Percentiles rank a stretch among this genome's conserved stretches.
These are phyloP conservation scores for Andrena hattorfiana DNA, from an alignment of 2,888 invertebrate genomes.

Conservation along the genomic window DNA sequence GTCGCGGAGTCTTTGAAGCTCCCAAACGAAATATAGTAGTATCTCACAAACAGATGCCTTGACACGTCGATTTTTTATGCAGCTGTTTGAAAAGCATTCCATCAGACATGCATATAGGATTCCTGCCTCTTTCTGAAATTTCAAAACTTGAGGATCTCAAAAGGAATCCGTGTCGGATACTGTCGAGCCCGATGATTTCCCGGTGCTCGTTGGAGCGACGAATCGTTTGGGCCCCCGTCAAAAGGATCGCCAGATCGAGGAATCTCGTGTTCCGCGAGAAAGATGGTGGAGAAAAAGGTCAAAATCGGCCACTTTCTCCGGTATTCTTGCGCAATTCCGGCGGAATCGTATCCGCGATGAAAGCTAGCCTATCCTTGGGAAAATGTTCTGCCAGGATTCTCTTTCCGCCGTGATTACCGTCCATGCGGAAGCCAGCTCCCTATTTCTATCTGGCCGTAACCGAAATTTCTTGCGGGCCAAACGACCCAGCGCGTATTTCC, in stretches of 20 bases:
- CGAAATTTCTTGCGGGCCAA: not conserved
- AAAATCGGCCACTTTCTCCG: slow-evolving; percentile 11
- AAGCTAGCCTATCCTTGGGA: slow-evolving; percentile 21
- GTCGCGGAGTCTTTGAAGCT: too few relatives aligned
- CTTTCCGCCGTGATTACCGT: slow-evolving; percentile 20
- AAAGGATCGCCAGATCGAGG: not conserved
- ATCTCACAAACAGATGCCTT: not conserved
- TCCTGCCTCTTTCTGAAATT: too few relatives aligned
- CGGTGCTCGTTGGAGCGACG: not conserved
- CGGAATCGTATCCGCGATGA: slow-evolving; percentile 13
- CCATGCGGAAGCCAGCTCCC: slow-evolving; percentile 27
- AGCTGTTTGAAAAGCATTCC: not conserved
- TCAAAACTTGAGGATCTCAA: not conserved
- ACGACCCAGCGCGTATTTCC: slow-evolving; percentile 8
- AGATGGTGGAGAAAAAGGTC: not conserved
- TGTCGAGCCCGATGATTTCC: not conserved
- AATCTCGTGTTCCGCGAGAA: not conserved
- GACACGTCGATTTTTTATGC: not conserved
- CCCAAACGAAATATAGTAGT: too few relatives aligned
- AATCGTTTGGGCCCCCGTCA: not conserved
- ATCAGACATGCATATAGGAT: not conserved
- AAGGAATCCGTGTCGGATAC: not conserved
- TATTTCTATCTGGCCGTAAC: not conserved
- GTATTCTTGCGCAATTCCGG: slow-evolving; percentile 5
- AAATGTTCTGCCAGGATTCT: slow-evolving; percentile 30